These are phyloP conservation scores for Cepaea nemoralis DNA, from an alignment of 1,140 invertebrate species.

Conservation along the genomic window DNA sequence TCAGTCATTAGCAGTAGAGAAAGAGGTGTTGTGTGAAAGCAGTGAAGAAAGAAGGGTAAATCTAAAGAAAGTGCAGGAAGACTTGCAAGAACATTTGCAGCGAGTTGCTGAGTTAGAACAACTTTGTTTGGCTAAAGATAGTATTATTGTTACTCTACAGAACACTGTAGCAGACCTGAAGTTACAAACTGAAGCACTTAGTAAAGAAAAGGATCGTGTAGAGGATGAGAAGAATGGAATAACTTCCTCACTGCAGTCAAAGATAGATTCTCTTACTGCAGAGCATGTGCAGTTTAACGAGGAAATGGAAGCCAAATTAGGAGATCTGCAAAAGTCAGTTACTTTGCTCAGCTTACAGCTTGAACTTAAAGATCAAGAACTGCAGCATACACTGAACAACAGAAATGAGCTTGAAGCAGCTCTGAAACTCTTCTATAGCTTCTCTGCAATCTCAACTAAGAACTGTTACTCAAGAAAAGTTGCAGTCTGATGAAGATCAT, in stretches of 20 bases:
- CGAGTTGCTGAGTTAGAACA: not conserved
- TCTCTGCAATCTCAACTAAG: not conserved
- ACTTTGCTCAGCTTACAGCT: slow-evolving; percentile 24
- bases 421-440: not conserved
- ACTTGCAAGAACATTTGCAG: not conserved
- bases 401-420: not conserved
- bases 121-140: not conserved
- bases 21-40: not conserved
- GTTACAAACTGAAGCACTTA: not conserved
- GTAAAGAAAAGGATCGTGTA: not conserved
- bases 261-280: not conserved
- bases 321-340: not conserved
- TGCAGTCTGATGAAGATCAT: not conserved
- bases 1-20: not conserved
- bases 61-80: not conserved
- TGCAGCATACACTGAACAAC: not conserved
- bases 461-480: slow-evolving; percentile 2
- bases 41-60: not conserved
- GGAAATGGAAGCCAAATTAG: not conserved
- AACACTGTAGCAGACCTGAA: not conserved
- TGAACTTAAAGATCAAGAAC: slow-evolving; percentile 20
- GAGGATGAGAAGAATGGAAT: not conserved
- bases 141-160: not conserved
- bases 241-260: not conserved
- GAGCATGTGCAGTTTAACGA: not conserved